phyloP scores from a whole-genome alignment of 35 echinoderm and acorn worm species.

The Anneissia japonica region DNA sequence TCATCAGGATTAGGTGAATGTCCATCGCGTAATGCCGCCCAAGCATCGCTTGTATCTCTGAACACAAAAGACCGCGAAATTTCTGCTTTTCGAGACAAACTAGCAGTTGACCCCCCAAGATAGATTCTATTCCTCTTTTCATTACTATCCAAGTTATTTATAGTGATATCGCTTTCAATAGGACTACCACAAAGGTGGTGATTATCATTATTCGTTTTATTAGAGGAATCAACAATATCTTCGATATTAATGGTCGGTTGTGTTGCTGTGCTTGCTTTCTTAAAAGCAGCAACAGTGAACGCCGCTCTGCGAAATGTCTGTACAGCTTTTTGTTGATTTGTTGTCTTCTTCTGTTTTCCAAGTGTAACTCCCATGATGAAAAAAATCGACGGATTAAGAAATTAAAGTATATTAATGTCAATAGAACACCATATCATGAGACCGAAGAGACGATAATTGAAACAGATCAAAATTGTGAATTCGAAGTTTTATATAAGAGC shows the following conservation, averaged over 20 bases:
- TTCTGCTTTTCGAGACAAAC: no score
- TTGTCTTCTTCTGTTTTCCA: background rate
- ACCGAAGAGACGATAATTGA: no score
- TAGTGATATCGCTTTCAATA: background rate
- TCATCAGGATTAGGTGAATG: slow-evolving; percentile 22
- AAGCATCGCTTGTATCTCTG: slow-evolving; percentile 71
- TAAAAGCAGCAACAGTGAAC: background rate
- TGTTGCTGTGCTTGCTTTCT: background rate
- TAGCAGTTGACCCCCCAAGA: background rate
- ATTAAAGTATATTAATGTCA: no score
- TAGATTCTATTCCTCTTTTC: background rate
- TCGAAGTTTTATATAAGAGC: no score
- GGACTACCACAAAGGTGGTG: no score
- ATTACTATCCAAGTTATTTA: background rate
- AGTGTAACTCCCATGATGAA: background rate
- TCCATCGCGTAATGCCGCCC: slow-evolving; percentile 69
- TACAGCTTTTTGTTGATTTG: background rate
- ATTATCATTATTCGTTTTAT: background rate
- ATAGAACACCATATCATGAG: no score
- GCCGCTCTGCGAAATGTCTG: background rate
- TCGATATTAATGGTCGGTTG: background rate
- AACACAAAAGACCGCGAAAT: slow-evolving; percentile 36
- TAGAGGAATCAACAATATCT: background rate
- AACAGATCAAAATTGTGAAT: no score
- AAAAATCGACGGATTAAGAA: no score